Conservation (phyloP, 2,113 vertebrate genomes). For the Pelecanoides urinatrix region DNA sequence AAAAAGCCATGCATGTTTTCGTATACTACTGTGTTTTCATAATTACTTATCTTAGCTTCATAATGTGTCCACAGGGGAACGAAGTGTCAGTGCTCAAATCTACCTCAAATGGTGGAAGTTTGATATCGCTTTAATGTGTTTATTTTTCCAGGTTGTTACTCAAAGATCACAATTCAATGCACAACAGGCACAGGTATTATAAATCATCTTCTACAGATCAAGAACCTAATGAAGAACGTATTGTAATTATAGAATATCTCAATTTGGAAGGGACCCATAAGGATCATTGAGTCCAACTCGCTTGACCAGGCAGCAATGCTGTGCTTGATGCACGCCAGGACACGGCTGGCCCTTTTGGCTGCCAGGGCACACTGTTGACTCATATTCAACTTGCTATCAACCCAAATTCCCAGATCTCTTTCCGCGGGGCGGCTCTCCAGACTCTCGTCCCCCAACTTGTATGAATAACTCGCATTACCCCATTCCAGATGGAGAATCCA, state of each 20-base stretch:
- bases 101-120: not conserved
- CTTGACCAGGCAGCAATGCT: no score
- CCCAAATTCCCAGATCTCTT: not conserved
- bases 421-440: not conserved
- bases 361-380: no score
- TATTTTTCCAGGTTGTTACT: not conserved
- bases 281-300: not conserved
- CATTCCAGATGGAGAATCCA: not conserved
- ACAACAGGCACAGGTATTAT: not conserved
- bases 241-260: not conserved
- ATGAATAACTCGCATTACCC: not conserved
- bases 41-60: not conserved
- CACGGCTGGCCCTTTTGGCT: no score
- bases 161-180: not conserved
- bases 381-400: not conserved
- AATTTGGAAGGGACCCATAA: not conserved
- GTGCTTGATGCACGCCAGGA: no score
- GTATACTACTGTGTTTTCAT: not conserved
- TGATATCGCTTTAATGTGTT: not conserved
- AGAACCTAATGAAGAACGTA: not conserved
- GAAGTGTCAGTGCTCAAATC: not conserved
- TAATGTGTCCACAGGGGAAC: not conserved
- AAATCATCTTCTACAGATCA: not conserved
- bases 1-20: not conserved
- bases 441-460: fast-evolving